phyloP scores from a whole-genome alignment of 1,140 invertebrate genomes.

The Phocides pigmalion region DNA sequence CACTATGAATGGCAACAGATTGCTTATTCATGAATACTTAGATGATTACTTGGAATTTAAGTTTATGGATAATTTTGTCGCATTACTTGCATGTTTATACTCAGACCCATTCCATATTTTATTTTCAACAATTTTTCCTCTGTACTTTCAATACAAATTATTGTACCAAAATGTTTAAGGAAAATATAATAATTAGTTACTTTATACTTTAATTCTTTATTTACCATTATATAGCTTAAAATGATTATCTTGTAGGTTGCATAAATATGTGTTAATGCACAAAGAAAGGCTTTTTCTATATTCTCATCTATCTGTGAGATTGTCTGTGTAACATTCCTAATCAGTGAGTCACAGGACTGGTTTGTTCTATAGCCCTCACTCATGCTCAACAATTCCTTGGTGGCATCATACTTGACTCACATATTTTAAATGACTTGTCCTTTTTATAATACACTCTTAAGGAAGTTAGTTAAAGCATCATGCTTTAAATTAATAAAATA shows the following conservation, averaged over 20 bases:
- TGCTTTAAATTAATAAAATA: conserved; percentile 5
- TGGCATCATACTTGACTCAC: conserved; percentile 18
- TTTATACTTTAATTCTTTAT: too few species aligned
- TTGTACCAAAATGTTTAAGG: too few species aligned
- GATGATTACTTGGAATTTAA: background rate
- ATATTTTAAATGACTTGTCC: conserved; percentile 8
- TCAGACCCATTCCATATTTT: background rate
- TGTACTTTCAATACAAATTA: too few species aligned
- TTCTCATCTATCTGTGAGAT: conserved; percentile 8
- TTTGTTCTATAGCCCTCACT: conserved; percentile 16
- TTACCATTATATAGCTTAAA: too few species aligned
- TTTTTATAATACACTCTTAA: conserved; percentile 9
- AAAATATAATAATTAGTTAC: too few species aligned
- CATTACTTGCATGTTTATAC: background rate
- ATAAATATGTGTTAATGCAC: background rate
- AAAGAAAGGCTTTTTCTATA: conserved; percentile 2
- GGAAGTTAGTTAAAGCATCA: conserved; percentile 14
- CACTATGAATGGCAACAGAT: conserved; percentile 27
- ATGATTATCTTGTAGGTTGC: background rate
- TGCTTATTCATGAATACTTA: conserved; percentile 16
- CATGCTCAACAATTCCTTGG: conserved; percentile 9
- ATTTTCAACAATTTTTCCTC: too few species aligned
- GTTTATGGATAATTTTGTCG: conserved; percentile 3
- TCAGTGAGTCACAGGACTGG: conserved; percentile 34
- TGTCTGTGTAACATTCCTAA: conserved; percentile 30